phyloP scores from a whole-genome alignment of 2,888 invertebrate species.

The Hydroisotoma schaefferi region DNA sequence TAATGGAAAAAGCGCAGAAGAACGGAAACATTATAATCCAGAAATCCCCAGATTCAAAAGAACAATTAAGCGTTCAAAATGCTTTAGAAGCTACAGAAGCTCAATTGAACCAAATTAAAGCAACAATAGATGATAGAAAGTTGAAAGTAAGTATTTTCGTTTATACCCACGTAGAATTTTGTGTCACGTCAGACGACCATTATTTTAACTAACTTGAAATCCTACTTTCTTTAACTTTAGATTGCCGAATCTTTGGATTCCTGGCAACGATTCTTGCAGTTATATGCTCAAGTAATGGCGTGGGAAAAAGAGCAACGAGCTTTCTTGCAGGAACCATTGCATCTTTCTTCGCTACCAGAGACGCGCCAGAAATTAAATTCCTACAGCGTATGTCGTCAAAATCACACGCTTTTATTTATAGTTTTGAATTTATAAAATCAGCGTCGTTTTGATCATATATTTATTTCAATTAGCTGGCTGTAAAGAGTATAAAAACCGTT shows the following conservation, averaged over 20 bases:
- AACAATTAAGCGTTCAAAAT: slow-evolving; percentile 69
- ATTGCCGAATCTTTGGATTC: slow-evolving; percentile 84
- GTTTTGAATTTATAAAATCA: background rate
- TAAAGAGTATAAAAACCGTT: slow-evolving; percentile 83
- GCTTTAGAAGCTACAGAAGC: slow-evolving; percentile 73
- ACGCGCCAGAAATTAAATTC: slow-evolving; percentile 81
- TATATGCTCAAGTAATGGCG: slow-evolving; percentile 73
- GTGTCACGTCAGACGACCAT: too few relatives aligned
- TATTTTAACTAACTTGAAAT: too few relatives aligned
- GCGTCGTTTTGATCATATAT: slow-evolving; percentile 4
- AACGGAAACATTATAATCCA: slow-evolving; percentile 76
- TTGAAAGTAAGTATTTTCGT: slow-evolving; percentile 59
- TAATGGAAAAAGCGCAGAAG: slow-evolving; percentile 70
- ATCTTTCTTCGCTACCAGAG: slow-evolving; percentile 72
- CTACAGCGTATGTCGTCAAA: slow-evolving; percentile 67
- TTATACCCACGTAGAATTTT: background rate
- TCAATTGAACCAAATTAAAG: slow-evolving; percentile 71
- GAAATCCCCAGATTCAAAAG: slow-evolving; percentile 72
- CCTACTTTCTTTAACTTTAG: slow-evolving; percentile 49
- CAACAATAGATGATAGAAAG: slow-evolving; percentile 77
- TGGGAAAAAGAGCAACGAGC: slow-evolving; percentile 80
- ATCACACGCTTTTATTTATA: slow-evolving; percentile 9
- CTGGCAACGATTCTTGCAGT: slow-evolving; percentile 77
- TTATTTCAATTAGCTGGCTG: slow-evolving; percentile 65
- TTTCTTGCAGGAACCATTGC: slow-evolving; percentile 74